phyloP scores from a whole-genome alignment of 2,888 invertebrate genomes.

The Cheiracanthium punctorium region DNA sequence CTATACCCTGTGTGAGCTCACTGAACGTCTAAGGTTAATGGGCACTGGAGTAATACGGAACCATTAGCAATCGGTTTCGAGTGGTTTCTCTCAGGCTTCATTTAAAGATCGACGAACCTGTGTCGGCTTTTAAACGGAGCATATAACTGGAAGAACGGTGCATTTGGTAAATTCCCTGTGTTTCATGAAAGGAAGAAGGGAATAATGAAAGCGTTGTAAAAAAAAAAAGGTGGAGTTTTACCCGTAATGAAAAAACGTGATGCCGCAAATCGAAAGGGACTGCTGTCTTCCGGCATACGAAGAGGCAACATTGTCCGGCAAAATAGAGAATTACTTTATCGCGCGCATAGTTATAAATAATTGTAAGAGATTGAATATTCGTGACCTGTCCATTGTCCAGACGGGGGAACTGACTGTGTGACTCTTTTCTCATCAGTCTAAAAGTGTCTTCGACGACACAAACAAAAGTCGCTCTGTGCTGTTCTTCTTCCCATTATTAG shows the following conservation, averaged over 20 bases:
- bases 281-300: background rate
- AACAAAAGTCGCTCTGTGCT: background rate
- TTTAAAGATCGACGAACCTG: background rate
- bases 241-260: background rate
- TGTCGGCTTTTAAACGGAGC: background rate
- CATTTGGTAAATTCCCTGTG: background rate
- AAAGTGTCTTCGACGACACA: background rate
- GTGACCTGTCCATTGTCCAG: constrained; percentile 6
- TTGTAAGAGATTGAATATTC: background rate
- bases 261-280: background rate
- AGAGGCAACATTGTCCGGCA: background rate
- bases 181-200: background rate
- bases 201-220: no score
- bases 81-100: background rate
- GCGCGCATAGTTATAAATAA: background rate
- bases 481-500: background rate
- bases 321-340: background rate
- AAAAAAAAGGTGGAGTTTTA: background rate
- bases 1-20: no score
- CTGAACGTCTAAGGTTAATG: no score
- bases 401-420: background rate
- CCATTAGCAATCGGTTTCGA: background rate
- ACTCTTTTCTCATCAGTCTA: background rate
- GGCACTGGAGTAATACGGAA: background rate
- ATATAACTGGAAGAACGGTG: background rate